Evolutionary conservation across 2,113 vertebrate genomes (phyloP).

Genomic region (Ursus arctos): DNA sequence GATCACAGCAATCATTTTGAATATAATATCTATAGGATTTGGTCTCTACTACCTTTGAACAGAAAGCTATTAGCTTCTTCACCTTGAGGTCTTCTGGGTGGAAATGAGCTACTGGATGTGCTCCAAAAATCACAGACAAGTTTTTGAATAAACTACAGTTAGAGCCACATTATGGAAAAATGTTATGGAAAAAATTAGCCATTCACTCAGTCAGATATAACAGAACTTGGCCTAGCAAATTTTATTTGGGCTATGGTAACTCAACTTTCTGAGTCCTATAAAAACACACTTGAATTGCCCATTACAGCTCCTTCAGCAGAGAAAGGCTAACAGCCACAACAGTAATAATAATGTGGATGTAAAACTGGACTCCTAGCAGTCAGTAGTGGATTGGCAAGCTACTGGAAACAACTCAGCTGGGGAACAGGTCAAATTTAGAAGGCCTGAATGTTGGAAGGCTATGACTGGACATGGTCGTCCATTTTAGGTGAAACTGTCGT

Average conservation of each 20-base stretch:
- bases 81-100: not conserved
- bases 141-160: conserved; percentile 53
- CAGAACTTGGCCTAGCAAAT: not conserved
- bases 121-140: conserved; percentile 30
- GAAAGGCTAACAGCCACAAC: not conserved
- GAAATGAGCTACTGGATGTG: not conserved
- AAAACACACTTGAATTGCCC: not conserved
- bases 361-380: not conserved
- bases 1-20: not conserved
- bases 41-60: not conserved
- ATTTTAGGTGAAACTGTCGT: conserved; percentile 16
- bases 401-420: not conserved
- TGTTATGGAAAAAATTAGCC: conserved; percentile 55
- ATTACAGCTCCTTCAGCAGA: not conserved
- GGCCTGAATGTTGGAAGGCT: not conserved
- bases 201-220: not conserved
- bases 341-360: not conserved
- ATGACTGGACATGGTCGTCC: not conserved
- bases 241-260: conserved; percentile 34
- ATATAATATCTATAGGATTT: not conserved
- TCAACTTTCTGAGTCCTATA: conserved; percentile 36
- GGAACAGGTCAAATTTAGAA: not conserved
- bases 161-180: conserved; percentile 43
- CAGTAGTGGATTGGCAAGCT: not conserved
- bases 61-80: not conserved